phyloP scores from a whole-genome alignment of 2,113 vertebrate genomes.

The Stegostoma tigrinum region DNA sequence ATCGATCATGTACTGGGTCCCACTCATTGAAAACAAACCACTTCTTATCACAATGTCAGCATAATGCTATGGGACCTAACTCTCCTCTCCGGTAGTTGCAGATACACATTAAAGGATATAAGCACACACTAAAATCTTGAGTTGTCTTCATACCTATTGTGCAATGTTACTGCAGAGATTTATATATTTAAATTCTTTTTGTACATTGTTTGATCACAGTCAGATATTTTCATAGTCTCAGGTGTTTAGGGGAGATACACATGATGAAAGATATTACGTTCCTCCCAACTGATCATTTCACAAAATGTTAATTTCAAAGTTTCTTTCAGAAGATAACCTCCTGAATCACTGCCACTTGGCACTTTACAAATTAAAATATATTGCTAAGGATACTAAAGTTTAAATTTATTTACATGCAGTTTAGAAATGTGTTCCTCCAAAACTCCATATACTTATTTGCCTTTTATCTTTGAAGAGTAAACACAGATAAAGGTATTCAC shows the following conservation, averaged over 20 bases:
- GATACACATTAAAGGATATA: neutral
- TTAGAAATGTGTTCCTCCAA: neutral
- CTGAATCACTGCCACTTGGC: neutral
- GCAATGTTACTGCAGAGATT: neutral
- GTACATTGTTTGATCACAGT: neutral
- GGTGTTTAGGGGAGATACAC: neutral
- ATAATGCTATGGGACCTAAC: neutral
- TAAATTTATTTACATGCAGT: neutral
- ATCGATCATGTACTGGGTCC: slow-evolving; percentile 3
- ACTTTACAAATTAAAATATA: neutral
- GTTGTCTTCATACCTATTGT: neutral
- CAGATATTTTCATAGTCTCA: neutral
- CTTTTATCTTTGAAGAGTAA: neutral
- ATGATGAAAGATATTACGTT: neutral
- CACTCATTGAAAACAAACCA: slow-evolving; percentile 26
- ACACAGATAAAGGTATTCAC: neutral
- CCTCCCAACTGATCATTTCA: neutral
- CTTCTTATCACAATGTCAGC: slow-evolving; percentile 20
- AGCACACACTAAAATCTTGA: neutral
- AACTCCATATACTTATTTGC: neutral
- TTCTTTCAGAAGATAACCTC: neutral
- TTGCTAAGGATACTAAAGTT: neutral
- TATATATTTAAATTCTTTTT: neutral
- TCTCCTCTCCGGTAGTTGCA: slow-evolving; percentile 13
- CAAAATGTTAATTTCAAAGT: neutral